Evolutionary conservation across 2,888 invertebrate species (phyloP), one percentile per base, ranked within the genome.

Genomic region (Blastobasis adustella): DNA sequence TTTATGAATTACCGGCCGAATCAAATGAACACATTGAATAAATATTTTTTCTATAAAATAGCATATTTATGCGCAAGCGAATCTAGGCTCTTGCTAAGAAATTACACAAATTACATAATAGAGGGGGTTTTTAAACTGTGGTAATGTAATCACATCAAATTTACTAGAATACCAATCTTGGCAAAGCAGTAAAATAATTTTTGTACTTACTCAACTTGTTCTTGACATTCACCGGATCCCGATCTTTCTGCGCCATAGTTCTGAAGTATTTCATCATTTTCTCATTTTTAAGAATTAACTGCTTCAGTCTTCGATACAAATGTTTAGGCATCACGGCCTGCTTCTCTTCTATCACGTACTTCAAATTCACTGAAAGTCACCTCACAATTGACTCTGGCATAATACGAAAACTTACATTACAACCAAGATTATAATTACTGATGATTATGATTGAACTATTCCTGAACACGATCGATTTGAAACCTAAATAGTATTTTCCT

Each of bases 321-420:
- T 40, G 10, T 6, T 43, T 10, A 5, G 65, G 61, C n/a, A 61
- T 42, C n/a, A 0, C 41, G 5, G 47, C 37, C 5, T 43, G 5
- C 41, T 56, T 60, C 5, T 52, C 49, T 37, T 50, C 44, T 5
- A 65, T 10, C 38, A 54, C 54, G 7, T 49, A 58, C 59, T 59
- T 67, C 40, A 78, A 57, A 54, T 76, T 72, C 4, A 73, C 76
- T 78, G 62, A 70, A 72, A 51, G 9, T 40, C 38, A 47, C 5
- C 36, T 7, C n/a, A 47, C 46, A 46, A 46, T 10, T 10, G 8
- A 10, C 44, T 4, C n/a, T 44, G 5, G 44, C n/a, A 4, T 2
- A 23, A 23, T 23, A 23, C 23, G 23, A 23, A 23, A 23, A 23
- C 23, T 23, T 23, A 23, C 23, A 23, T 23, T 23, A 23, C 23